A percentile compares a stretch with the other conserved stretches of the same genome.
Evolutionary conservation across 1,140 invertebrate species (phyloP).

Genomic region (Pararge aegeria): DNA sequence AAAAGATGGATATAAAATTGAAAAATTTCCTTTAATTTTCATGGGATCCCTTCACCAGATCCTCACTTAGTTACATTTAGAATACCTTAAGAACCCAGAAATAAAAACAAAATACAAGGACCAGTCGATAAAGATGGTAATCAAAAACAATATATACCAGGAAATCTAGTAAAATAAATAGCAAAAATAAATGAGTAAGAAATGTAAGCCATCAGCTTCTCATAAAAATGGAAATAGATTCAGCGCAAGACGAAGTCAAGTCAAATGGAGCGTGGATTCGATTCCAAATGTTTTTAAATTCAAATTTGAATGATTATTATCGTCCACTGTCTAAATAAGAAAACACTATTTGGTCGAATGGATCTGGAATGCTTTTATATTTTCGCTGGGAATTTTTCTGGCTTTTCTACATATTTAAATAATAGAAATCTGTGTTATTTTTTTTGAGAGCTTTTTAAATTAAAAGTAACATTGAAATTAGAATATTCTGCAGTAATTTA

Average conservation of each 20-base stretch:
- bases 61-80: too few relatives aligned
- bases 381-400: not conserved
- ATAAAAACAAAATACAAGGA: too few relatives aligned
- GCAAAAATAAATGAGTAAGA: constrained; percentile 2
- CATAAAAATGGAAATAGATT: constrained; percentile 35
- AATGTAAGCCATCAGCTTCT: constrained; percentile 13
- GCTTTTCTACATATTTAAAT: too few relatives aligned
- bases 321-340: constrained; percentile 8
- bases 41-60: too few relatives aligned
- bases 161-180: constrained; percentile 20
- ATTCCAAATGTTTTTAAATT: constrained; percentile 27
- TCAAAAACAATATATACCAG: constrained; percentile 1
- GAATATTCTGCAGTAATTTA: too few relatives aligned
- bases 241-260: constrained; percentile 21
- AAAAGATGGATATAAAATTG: too few relatives aligned
- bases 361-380: not conserved
- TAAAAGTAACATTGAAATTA: too few relatives aligned
- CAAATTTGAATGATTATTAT: constrained; percentile 27
- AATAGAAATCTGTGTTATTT: too few relatives aligned
- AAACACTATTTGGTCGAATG: constrained; percentile 16
- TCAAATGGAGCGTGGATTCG: constrained; percentile 20
- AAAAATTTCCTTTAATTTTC: too few relatives aligned
- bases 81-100: too few relatives aligned
- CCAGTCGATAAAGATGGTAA: too few relatives aligned
- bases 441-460: too few relatives aligned